Evolutionary conservation across 1,140 invertebrate species (phyloP).

Genomic region (Euwallacea fornicatus): DNA sequence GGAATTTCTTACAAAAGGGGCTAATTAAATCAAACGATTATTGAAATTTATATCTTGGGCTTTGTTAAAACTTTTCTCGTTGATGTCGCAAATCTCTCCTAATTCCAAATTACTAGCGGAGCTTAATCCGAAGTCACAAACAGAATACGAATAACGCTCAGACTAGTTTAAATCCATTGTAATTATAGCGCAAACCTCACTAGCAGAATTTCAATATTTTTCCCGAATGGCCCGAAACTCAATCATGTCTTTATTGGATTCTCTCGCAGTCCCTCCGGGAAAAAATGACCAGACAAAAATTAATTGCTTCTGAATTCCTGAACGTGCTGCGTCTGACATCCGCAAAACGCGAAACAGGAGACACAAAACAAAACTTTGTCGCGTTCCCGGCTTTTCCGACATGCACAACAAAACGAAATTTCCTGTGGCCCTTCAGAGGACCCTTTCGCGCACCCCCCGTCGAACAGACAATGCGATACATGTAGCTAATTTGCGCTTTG

Average conservation of each 20-base stretch:
- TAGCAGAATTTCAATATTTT: too few species aligned
- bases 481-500: conserved; percentile 9
- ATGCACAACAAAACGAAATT: conserved; percentile 1
- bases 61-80: conserved; percentile 6
- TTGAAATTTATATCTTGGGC: conserved; percentile 4
- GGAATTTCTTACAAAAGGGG: too few species aligned
- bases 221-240: too few species aligned
- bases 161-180: conserved; percentile 2
- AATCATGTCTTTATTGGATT: too few species aligned
- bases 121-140: conserved; percentile 1
- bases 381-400: not conserved
- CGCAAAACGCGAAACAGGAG: too few species aligned
- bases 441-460: conserved; percentile 2
- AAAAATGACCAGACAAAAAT: too few species aligned
- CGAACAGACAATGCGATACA: conserved; percentile 15
- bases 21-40: conserved; percentile 5
- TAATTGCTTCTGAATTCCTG: too few species aligned
- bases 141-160: conserved; percentile 7
- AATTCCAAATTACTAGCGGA: not conserved
- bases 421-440: not conserved
- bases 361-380: conserved; percentile 9
- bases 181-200: not conserved
- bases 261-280: too few species aligned
- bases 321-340: too few species aligned
- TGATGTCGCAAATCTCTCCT: conserved; percentile 3